Conservation (phyloP, 2,888 invertebrate genomes). For the Aradus depressus region DNA sequence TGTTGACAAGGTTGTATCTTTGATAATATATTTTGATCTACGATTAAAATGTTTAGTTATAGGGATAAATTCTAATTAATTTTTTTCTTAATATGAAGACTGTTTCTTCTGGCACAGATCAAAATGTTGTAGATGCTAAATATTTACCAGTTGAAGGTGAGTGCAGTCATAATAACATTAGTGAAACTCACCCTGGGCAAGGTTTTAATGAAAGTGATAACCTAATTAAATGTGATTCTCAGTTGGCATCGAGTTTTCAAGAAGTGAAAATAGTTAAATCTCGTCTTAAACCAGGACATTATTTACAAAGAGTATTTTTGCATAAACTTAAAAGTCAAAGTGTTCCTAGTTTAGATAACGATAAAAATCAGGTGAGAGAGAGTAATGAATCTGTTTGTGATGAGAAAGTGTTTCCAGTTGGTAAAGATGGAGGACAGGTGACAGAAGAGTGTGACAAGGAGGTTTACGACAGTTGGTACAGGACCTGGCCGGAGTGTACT, state of each 20-base stretch:
- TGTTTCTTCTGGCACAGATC: conserved; percentile 14
- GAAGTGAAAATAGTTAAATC: conserved; percentile 27
- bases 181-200: conserved; percentile 13
- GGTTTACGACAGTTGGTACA: conserved; percentile 38
- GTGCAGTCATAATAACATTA: conserved; percentile 5
- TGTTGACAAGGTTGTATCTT: no score
- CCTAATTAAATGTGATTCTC: conserved; percentile 31
- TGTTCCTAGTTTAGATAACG: conserved; percentile 37
- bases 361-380: conserved; percentile 29
- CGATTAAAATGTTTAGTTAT: no score
- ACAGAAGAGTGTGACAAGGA: conserved; percentile 8
- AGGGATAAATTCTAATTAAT: no score
- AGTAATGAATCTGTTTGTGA: background rate
- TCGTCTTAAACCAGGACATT: conserved; percentile 30
- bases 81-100: conserved; percentile 20
- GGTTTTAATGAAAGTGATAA: conserved; percentile 25
- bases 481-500: conserved; percentile 43
- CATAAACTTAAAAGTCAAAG: conserved; percentile 36
- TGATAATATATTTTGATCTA: no score
- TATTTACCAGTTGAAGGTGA: conserved; percentile 14
- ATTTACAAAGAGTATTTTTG: conserved; percentile 29
- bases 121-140: conserved; percentile 15
- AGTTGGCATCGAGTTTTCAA: conserved; percentile 31
- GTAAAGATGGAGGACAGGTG: background rate
- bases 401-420: conserved; percentile 11